Base-by-base conservation (phyloP, 30 jellyfish, hydroid and myxozoan genomes). In the Mastigias papua region DNA sequence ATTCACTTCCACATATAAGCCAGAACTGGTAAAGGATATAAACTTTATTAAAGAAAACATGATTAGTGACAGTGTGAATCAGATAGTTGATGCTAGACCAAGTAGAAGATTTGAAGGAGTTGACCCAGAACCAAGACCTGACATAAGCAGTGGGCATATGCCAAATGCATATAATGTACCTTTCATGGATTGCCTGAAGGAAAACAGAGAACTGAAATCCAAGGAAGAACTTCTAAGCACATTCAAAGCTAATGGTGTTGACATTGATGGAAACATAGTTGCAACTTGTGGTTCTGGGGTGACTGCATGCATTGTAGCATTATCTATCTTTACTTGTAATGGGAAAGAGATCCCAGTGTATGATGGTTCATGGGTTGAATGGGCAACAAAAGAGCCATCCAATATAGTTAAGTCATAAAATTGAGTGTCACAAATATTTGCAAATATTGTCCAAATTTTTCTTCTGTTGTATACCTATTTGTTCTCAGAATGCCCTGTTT, bases 281-380 rank as follows among this genome's bases (percentile, higher is more conserved):
- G 95, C 98, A 27, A 29, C 97, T 51, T 95, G 99, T 79, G 99
- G 99, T 16, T 90, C 98, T 29, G 99, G 98, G 1, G 88, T 95
- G 31, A 48, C 97, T 11, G 99, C 99, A 25, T 72, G 97, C 37
- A 84, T 95, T 75, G 42, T 95, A 8, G 93, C 97, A 22, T 58
- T 89, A 23, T 86, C 96, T 17, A 87, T 69, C 23, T 67, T 76
- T 61, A 77, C 34, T 63, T 15, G 89, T 19, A 17, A 34, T 28
- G 97, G 92, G 0, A 74, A 79, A 76, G 90, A 73, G 5, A 90
- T 95, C 23, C 97, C 99, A 1, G 95, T 95, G 1, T 95, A 89
- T 72, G 99, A 95, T 76, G 99, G 97, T 48, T 95, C 99, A 28
- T 95, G 97, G 98, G 57, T 81, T 26, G 99, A 95, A 82, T 95